Evolutionary conservation across 2,888 invertebrate genomes (phyloP).

Genomic region (Nesidiocoris tenuis): DNA sequence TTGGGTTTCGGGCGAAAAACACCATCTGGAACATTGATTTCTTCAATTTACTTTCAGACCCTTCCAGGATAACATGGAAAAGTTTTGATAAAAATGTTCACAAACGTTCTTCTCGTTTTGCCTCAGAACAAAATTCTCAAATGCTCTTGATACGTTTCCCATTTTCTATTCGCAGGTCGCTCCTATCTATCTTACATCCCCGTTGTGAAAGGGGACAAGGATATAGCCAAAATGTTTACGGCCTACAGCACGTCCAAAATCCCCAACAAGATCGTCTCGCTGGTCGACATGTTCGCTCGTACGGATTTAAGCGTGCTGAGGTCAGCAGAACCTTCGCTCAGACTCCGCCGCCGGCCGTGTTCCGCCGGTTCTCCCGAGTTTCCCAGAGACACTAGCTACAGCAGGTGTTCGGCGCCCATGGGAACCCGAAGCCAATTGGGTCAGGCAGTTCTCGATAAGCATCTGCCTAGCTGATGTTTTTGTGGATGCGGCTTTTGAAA

Average conservation of each 20-base stretch:
- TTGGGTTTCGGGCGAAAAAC: too few species aligned
- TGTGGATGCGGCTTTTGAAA: too few species aligned
- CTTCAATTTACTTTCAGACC: too few species aligned
- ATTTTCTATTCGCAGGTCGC: constrained; percentile 60
- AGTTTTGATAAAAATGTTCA: too few species aligned
- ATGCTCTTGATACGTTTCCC: too few species aligned
- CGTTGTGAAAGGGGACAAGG: constrained; percentile 64
- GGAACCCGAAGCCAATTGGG: constrained; percentile 49
- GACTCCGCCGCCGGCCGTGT: constrained; percentile 56
- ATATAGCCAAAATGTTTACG: constrained; percentile 59
- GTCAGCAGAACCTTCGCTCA: constrained; percentile 77
- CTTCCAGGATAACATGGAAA: too few species aligned
- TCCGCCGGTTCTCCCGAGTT: constrained; percentile 5
- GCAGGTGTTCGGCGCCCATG: constrained; percentile 41
- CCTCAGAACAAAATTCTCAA: too few species aligned
- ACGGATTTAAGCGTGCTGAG: constrained; percentile 70
- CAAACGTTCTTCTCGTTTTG: too few species aligned
- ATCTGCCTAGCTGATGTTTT: too few species aligned
- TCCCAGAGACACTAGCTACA: constrained; percentile 28
- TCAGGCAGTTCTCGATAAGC: constrained; percentile 46
- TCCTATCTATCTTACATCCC: constrained; percentile 62
- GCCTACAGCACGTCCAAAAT: constrained; percentile 7
- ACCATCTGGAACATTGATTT: too few species aligned
- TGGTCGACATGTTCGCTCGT: constrained; percentile 63
- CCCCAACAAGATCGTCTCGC: constrained; percentile 44